phyloP scores from a whole-genome alignment of 2,888 invertebrate species.

The Parthenolecanium corni region DNA sequence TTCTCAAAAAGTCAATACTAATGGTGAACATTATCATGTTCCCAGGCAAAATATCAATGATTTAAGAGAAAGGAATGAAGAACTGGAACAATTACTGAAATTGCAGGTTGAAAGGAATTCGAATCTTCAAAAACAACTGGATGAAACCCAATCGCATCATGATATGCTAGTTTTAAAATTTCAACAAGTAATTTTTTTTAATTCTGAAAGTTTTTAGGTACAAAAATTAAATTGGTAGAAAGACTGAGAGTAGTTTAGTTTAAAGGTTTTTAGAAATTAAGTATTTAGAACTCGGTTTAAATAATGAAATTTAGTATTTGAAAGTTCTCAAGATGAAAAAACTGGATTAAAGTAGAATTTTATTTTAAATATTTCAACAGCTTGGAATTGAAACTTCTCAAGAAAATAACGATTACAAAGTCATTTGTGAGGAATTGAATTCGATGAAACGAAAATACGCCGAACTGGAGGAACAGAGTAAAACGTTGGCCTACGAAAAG shows the following conservation, averaged over 20 bases:
- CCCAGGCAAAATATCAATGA: slow-evolving; percentile 5
- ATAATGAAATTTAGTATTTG: too few relatives aligned
- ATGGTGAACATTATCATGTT: background rate
- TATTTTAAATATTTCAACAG: background rate
- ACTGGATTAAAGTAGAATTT: too few relatives aligned
- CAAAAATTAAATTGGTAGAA: background rate
- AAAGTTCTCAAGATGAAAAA: too few relatives aligned
- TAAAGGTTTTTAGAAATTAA: too few relatives aligned
- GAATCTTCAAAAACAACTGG: slow-evolving; percentile 8
- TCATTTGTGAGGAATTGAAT: slow-evolving; percentile 1
- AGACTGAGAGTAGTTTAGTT: too few relatives aligned
- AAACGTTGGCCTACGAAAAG: slow-evolving; percentile 12
- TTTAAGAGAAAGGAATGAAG: slow-evolving; percentile 15
- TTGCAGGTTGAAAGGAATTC: slow-evolving; percentile 9
- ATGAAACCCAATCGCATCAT: slow-evolving; percentile 12
- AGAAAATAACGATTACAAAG: background rate
- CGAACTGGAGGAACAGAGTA: slow-evolving; percentile 2
- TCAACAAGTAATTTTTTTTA: slow-evolving; percentile 4
- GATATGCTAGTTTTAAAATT: slow-evolving; percentile 11
- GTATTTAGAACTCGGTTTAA: too few relatives aligned
- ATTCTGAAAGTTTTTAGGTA: background rate
- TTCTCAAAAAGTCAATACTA: too few relatives aligned
- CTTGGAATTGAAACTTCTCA: slow-evolving; percentile 3
- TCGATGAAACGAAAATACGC: slow-evolving; percentile 6
- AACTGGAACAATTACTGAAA: slow-evolving; percentile 8